Conservation (phyloP, 2,113 vertebrate genomes). For the Papio anubis region DNA sequence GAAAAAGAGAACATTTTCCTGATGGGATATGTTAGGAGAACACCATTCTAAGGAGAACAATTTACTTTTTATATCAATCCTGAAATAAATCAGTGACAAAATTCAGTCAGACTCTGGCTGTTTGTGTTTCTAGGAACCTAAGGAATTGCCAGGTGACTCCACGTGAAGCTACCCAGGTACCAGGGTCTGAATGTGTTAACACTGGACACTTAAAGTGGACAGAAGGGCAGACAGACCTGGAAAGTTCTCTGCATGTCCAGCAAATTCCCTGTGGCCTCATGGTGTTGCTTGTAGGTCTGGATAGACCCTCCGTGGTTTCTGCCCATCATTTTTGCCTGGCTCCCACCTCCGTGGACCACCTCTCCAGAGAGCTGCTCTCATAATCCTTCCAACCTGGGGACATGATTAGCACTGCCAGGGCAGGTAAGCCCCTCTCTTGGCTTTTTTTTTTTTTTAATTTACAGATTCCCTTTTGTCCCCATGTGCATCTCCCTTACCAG, state of each 20-base stretch:
- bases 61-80: not conserved
- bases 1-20: not conserved
- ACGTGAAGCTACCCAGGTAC: not conserved
- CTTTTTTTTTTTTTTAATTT: not conserved
- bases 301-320: not conserved
- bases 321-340: not conserved
- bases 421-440: not conserved
- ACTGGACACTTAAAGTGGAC: not conserved
- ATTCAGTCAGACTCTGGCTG: not conserved
- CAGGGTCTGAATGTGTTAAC: not conserved
- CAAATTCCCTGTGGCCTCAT: not conserved
- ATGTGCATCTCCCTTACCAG: not conserved
- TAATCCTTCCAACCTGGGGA: not conserved
- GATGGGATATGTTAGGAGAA: not conserved
- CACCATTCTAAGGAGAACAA: not conserved
- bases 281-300: not conserved
- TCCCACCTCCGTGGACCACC: not conserved
- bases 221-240: not conserved
- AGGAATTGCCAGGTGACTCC: not conserved
- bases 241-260: not conserved
- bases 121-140: not conserved
- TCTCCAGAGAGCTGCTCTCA: not conserved
- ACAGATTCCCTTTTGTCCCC: not conserved
- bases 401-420: too few species aligned
- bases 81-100: not conserved